These are phyloP conservation scores for Drosophila novamexicana DNA, from an alignment of 1,140 invertebrate genomes.

Conservation along the genomic window DNA sequence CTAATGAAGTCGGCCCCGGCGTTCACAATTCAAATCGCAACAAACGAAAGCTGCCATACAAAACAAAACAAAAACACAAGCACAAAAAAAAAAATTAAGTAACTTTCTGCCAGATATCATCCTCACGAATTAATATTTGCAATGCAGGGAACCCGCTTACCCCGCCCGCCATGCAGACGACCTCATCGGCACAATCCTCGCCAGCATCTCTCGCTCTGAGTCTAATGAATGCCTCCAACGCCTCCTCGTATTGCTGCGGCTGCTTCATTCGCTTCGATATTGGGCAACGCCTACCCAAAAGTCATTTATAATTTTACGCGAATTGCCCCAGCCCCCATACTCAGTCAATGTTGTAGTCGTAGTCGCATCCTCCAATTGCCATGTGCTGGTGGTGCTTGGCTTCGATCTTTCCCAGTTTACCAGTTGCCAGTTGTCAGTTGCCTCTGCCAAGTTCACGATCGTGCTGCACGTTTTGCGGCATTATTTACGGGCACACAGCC, in stretches of 20 bases:
- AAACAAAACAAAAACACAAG: too few species aligned
- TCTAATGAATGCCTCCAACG: conserved; percentile 77
- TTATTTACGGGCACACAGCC: conserved; percentile 64
- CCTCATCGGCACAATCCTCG: not conserved
- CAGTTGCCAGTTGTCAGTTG: conserved; percentile 26
- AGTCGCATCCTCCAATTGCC: conserved; percentile 37
- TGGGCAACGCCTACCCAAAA: conserved; percentile 72
- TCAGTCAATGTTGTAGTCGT: conserved; percentile 11
- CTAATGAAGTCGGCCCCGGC: conserved; percentile 60
- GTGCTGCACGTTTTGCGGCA: conserved; percentile 72
- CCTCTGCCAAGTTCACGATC: conserved; percentile 60
- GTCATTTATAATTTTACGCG: conserved; percentile 75
- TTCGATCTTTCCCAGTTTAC: conserved; percentile 34
- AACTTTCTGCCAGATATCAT: conserved; percentile 40
- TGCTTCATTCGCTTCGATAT: conserved; percentile 65
- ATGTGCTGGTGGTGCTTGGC: not conserved
- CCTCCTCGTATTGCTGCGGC: conserved; percentile 45
- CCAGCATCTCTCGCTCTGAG: conserved; percentile 22
- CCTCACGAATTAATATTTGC: conserved; percentile 74
- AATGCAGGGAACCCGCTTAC: not conserved
- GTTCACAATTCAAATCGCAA: conserved; percentile 50
- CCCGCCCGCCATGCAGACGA: not conserved
- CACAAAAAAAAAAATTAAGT: conserved; percentile 38
- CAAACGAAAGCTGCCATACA: conserved; percentile 18
- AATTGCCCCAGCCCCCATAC: conserved; percentile 46